Percentiles rank a stretch among this genome's conserved stretches.
Evolutionary conservation across 2,113 vertebrate species (phyloP).

Genomic region (Damaliscus lunatus): DNA sequence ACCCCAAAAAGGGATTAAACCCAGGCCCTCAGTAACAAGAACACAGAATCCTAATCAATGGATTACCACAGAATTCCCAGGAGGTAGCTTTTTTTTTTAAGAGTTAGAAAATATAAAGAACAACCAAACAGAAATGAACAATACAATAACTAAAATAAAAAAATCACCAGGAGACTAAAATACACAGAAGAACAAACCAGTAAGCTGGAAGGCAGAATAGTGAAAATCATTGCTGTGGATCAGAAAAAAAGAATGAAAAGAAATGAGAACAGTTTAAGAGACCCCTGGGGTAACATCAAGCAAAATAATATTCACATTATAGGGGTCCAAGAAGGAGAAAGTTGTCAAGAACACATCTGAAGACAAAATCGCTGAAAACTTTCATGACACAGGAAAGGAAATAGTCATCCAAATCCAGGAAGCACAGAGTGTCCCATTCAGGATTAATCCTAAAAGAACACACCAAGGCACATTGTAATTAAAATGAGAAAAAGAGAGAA

Average conservation of each 20-base stretch:
- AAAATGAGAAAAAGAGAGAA: background rate
- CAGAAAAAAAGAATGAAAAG: background rate
- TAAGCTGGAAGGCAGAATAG: background rate
- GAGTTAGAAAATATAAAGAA: background rate
- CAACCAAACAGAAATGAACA: background rate
- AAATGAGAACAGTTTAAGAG: background rate
- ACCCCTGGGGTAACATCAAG: background rate
- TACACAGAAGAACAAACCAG: background rate
- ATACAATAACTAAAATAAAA: background rate
- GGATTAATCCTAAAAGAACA: background rate
- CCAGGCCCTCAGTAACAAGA: background rate
- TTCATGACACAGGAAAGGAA: background rate
- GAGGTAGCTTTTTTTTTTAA: background rate
- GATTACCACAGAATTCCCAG: background rate
- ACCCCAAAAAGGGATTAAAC: background rate
- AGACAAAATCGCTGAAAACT: background rate
- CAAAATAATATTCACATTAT: background rate
- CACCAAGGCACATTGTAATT: background rate
- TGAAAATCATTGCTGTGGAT: background rate
- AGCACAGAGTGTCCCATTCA: background rate
- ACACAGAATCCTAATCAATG: background rate
- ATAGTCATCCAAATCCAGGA: background rate
- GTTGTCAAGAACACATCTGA: background rate
- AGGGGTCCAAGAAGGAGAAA: background rate
- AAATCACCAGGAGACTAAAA: background rate